phyloP scores from a whole-genome alignment of 2,888 invertebrate species.

The Acheta domesticus region DNA sequence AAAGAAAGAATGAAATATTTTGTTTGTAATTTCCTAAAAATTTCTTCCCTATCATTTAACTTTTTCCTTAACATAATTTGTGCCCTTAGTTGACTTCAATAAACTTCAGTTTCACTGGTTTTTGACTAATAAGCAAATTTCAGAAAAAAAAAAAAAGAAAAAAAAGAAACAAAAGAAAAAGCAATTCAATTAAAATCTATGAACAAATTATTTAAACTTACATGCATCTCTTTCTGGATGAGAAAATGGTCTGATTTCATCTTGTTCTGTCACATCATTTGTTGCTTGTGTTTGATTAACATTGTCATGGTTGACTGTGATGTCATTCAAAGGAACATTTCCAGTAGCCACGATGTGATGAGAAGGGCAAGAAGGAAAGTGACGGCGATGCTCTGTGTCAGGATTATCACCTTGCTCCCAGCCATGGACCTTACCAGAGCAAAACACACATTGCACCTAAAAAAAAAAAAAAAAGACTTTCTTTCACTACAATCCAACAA shows the following conservation, averaged over 20 bases:
- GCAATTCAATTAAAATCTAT: too few species aligned
- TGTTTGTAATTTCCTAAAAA: too few species aligned
- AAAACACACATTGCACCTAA: slow-evolving; percentile 77
- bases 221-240: neutral
- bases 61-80: too few species aligned
- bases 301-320: neutral
- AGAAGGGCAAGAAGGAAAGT: slow-evolving; percentile 60
- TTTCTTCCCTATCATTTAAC: too few species aligned
- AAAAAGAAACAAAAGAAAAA: too few species aligned
- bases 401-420: slow-evolving; percentile 70
- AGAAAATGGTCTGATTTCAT: neutral
- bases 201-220: neutral
- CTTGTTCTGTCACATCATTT: neutral
- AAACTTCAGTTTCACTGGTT: too few species aligned
- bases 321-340: slow-evolving; percentile 36
- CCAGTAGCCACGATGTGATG: slow-evolving; percentile 50
- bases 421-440: slow-evolving; percentile 63
- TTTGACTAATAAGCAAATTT: too few species aligned
- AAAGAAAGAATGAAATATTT: too few species aligned
- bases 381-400: slow-evolving; percentile 61
- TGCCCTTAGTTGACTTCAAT: too few species aligned
- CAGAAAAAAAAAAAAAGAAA: too few species aligned
- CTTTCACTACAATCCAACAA: slow-evolving; percentile 33
- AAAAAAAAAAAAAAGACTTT: neutral
- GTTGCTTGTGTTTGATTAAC: neutral